phyloP scores from a whole-genome alignment of 2,797 vertebrate genomes.

The Darevskia mixta region DNA sequence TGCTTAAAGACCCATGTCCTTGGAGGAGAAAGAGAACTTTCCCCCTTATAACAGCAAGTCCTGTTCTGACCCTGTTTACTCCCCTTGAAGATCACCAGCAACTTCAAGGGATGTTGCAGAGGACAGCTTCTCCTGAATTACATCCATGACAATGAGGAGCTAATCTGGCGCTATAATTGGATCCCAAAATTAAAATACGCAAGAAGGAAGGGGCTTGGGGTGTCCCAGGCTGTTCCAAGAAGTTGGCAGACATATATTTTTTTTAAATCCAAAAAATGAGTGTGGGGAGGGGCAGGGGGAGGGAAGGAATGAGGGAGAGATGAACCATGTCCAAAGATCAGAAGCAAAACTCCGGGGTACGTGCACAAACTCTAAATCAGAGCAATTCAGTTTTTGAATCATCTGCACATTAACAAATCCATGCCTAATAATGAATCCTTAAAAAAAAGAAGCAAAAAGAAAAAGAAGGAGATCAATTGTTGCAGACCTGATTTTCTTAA shows the following conservation, averaged over 20 bases:
- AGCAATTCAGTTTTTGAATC: slow-evolving; percentile 25
- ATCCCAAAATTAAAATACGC: slow-evolving; percentile 21
- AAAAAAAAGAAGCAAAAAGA: background rate
- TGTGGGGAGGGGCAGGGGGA: background rate
- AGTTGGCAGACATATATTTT: background rate
- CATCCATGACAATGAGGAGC: background rate
- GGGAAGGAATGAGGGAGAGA: background rate
- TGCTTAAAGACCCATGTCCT: slow-evolving; percentile 29
- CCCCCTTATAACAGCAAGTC: background rate
- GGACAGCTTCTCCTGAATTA: slow-evolving; percentile 6
- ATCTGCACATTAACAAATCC: slow-evolving; percentile 21
- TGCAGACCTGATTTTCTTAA: slow-evolving; percentile 2
- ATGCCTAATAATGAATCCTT: background rate
- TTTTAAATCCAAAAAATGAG: background rate
- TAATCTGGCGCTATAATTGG: slow-evolving; percentile 1
- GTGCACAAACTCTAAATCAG: slow-evolving; percentile 29
- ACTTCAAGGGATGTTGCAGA: background rate
- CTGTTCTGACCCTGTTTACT: rapidly evolving
- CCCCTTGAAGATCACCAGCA: background rate
- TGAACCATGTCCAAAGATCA: slow-evolving; percentile 14
- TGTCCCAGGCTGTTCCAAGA: slow-evolving; percentile 16
- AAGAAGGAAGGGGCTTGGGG: background rate
- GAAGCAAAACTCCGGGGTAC: slow-evolving; percentile 22
- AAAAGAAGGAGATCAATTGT: background rate
- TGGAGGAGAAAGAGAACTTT: background rate